These are phyloP conservation scores for Psittacula cyanocephala DNA, from an alignment of 2,113 vertebrate genomes.

Conservation along the genomic window DNA sequence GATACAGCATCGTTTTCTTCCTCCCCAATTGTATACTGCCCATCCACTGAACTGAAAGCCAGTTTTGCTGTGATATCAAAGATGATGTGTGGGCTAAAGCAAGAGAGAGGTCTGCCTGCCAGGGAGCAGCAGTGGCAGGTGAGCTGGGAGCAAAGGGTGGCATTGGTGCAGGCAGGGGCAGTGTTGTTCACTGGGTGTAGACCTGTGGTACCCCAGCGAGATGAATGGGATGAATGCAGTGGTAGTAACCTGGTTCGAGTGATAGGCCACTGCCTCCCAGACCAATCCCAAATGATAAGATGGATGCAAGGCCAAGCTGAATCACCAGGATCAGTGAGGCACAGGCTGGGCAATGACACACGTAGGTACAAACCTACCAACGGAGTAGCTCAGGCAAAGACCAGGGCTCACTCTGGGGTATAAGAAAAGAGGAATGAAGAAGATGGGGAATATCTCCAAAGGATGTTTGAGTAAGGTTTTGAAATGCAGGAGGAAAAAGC, in stretches of 20 bases:
- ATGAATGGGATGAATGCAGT: not conserved
- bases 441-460: not conserved
- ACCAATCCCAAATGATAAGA: not conserved
- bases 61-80: not conserved
- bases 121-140: not conserved
- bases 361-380: not conserved
- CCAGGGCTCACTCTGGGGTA: not conserved
- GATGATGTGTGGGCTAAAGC: not conserved
- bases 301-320: accelerated
- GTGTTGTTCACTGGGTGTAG: not conserved
- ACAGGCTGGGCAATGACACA: not conserved
- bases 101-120: not conserved
- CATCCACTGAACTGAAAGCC: not conserved
- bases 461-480: not conserved
- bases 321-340: not conserved
- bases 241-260: not conserved
- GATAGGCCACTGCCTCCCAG: not conserved
- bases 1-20: not conserved
- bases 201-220: not conserved
- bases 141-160: not conserved
- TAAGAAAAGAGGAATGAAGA: not conserved
- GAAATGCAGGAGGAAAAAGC: accelerated
- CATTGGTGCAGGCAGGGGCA: not conserved
- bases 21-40: not conserved
- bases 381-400: not conserved